Conservation (phyloP, 2,888 invertebrate genomes). For the Omphaloscelis lunosa region DNA sequence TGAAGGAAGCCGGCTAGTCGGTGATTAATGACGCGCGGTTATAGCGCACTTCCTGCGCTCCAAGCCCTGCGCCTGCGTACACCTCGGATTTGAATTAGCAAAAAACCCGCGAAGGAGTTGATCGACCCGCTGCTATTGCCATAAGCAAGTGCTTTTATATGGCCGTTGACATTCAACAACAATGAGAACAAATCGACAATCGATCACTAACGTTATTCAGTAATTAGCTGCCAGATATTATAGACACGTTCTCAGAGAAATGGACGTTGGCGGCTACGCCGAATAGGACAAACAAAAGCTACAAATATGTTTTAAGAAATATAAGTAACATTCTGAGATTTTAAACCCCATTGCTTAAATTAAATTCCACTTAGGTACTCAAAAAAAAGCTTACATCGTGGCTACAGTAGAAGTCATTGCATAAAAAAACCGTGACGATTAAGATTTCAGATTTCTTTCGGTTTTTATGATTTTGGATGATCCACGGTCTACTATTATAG, state of each 20-base stretch:
- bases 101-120: constrained; percentile 73
- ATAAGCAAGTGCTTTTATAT: constrained; percentile 63
- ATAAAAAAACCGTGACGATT: constrained; percentile 54
- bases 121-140: constrained; percentile 69
- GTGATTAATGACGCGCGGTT: constrained; percentile 80
- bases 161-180: constrained; percentile 68
- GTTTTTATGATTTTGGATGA: constrained; percentile 40
- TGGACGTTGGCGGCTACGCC: constrained; percentile 11
- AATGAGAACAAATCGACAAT: constrained; percentile 61
- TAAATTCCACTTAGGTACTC: constrained; percentile 8
- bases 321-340: constrained; percentile 25
- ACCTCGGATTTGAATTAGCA: constrained; percentile 73
- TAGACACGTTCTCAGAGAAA: constrained; percentile 40
- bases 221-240: constrained; percentile 56
- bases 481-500: constrained; percentile 7
- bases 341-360: constrained; percentile 32
- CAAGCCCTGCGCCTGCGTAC: constrained; percentile 56
- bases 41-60: constrained; percentile 82
- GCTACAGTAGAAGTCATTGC: constrained; percentile 3
- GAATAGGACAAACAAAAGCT: constrained; percentile 30
- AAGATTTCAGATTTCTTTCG: constrained; percentile 35
- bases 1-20: constrained; percentile 79
- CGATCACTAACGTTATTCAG: constrained; percentile 43
- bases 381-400: constrained; percentile 18
- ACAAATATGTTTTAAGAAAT: constrained; percentile 22